phyloP scores from a whole-genome alignment of 2,113 vertebrate species.

The Chionis minor region DNA sequence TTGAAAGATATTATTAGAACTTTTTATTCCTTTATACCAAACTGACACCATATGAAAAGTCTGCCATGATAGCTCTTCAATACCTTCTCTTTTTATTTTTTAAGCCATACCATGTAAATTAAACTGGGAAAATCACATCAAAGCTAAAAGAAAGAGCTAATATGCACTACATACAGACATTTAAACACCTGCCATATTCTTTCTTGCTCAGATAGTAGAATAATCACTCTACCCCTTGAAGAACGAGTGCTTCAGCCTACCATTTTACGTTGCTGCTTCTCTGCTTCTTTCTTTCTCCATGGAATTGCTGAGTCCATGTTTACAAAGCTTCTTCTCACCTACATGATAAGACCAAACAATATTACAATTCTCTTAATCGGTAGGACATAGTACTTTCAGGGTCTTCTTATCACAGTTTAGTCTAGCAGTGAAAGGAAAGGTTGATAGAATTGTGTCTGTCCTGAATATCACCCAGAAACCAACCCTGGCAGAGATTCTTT shows the following conservation, averaged over 20 bases:
- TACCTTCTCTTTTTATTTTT: neutral
- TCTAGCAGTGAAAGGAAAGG: neutral
- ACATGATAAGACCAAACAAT: neutral
- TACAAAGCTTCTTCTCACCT: neutral
- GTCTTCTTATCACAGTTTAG: neutral
- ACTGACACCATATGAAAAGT: constrained; percentile 41
- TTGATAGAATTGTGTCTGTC: neutral
- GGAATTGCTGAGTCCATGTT: neutral
- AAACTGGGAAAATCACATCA: neutral
- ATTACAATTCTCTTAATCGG: neutral
- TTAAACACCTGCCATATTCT: neutral
- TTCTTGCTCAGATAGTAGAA: neutral
- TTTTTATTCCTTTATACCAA: constrained; percentile 46
- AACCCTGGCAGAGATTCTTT: neutral
- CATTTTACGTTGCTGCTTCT: neutral
- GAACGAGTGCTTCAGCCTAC: neutral
- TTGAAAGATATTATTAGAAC: constrained; percentile 60
- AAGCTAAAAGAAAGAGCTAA: neutral
- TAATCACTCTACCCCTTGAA: neutral
- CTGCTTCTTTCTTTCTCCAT: neutral
- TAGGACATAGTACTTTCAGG: neutral
- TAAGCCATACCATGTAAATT: constrained; percentile 6
- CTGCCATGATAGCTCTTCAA: neutral
- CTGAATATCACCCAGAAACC: neutral
- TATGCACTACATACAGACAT: neutral